Conservation (phyloP, 2,797 vertebrate species). For the Hephaestus fuliginosus region DNA sequence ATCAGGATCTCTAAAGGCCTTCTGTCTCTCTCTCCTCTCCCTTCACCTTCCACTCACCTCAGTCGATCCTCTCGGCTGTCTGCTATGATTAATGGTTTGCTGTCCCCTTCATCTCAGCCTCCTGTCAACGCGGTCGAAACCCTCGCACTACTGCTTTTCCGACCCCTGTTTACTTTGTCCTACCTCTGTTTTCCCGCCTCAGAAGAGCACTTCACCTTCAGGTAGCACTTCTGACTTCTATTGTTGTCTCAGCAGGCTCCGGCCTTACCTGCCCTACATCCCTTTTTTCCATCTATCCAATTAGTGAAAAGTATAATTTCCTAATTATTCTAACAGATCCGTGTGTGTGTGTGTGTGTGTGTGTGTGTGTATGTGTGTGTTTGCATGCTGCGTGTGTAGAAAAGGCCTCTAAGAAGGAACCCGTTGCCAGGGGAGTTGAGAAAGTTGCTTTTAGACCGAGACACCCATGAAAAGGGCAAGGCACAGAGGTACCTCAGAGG, state of each 20-base stretch:
- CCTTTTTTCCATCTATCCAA: slow-evolving; percentile 11
- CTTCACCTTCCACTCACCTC: slow-evolving; percentile 24
- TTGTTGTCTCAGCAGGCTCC: neutral
- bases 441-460: slow-evolving; percentile 14
- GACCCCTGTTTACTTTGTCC: slow-evolving; percentile 25
- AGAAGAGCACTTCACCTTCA: slow-evolving; percentile 15
- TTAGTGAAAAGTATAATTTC: slow-evolving; percentile 39
- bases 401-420: slow-evolving; percentile 2
- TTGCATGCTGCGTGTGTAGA: neutral
- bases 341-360: neutral
- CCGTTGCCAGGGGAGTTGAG: slow-evolving; percentile 8
- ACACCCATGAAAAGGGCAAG: neutral
- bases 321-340: slow-evolving; percentile 3
- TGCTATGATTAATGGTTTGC: slow-evolving; percentile 48
- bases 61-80: slow-evolving; percentile 35
- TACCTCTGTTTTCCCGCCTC: slow-evolving; percentile 15
- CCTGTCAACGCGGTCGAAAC: slow-evolving; percentile 19
- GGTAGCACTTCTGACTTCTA: slow-evolving; percentile 1
- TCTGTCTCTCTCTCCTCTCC: neutral
- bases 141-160: neutral
- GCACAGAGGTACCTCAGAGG: neutral
- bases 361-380: neutral
- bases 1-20: slow-evolving; percentile 36
- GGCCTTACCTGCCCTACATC: slow-evolving; percentile 27
- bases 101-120: slow-evolving; percentile 13